These are phyloP conservation scores for Ceratosolen fusciceps DNA, from an alignment of 1,140 invertebrate species.

Conservation along the genomic window DNA sequence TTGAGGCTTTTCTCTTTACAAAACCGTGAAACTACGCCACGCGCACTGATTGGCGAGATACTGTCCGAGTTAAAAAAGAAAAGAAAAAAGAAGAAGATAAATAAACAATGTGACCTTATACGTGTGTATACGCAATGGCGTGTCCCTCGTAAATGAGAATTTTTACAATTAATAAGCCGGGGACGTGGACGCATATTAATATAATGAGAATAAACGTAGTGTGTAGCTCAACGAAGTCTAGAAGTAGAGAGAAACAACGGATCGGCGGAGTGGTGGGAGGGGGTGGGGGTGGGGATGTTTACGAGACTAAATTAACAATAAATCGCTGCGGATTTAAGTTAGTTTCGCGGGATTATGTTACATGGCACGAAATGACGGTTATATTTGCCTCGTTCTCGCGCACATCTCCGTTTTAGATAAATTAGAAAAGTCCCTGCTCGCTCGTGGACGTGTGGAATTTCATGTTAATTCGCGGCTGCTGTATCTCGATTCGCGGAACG, in stretches of 20 bases:
- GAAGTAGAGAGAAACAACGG: constrained; percentile 19
- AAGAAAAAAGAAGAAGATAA: neutral
- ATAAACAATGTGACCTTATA: neutral
- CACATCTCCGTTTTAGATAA: constrained; percentile 26
- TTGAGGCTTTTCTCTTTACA: too few species aligned
- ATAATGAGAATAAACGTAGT: constrained; percentile 31
- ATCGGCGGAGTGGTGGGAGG: neutral
- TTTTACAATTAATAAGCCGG: constrained; percentile 23
- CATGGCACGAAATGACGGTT: constrained; percentile 39
- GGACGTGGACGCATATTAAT: constrained; percentile 19
- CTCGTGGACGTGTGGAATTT: constrained; percentile 31
- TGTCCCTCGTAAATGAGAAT: constrained; percentile 19
- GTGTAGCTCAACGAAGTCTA: neutral
- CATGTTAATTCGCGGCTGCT: constrained; percentile 20
- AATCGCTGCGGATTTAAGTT: constrained; percentile 35
- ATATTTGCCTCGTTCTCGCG: neutral
- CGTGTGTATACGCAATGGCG: too few species aligned
- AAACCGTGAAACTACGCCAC: neutral
- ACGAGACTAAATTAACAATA: constrained; percentile 44
- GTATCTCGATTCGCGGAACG: constrained; percentile 38
- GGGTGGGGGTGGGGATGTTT: constrained; percentile 12
- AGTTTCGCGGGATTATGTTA: constrained; percentile 42
- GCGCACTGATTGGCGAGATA: neutral
- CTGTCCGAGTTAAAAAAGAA: neutral
- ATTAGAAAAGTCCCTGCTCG: constrained; percentile 39